Percentiles rank a stretch among this genome's conserved stretches.
phyloP scores from a whole-genome alignment of 1,140 invertebrate species.

The Rhyzopertha dominica region DNA sequence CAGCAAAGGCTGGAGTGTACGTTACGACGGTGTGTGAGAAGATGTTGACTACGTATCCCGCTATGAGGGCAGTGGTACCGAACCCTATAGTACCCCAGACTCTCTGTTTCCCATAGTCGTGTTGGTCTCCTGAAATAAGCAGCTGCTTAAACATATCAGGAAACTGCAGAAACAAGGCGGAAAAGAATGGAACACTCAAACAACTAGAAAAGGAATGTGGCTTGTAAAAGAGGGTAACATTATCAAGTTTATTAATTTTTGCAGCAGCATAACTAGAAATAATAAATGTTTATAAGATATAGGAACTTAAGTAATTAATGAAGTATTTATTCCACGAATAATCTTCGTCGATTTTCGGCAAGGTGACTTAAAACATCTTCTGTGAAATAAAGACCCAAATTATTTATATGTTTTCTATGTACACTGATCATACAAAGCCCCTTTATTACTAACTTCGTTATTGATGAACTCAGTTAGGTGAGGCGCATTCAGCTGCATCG shows the following conservation, averaged over 20 bases:
- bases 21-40: constrained; percentile 54
- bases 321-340: too few relatives aligned
- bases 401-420: too few relatives aligned
- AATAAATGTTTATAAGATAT: not conserved
- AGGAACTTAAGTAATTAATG: constrained; percentile 4
- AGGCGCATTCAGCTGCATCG: too few relatives aligned
- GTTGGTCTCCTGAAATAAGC: constrained; percentile 49
- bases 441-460: too few relatives aligned
- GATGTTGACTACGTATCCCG: constrained; percentile 59
- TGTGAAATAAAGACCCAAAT: too few relatives aligned
- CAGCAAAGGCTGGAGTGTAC: constrained; percentile 64
- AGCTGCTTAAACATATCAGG: not conserved
- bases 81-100: constrained; percentile 77
- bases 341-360: too few relatives aligned
- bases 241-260: constrained; percentile 2
- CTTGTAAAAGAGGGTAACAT: not conserved
- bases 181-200: too few relatives aligned
- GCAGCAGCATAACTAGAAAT: not conserved
- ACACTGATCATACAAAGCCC: too few relatives aligned
- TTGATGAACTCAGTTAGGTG: too few relatives aligned
- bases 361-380: too few relatives aligned
- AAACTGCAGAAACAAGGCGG: too few relatives aligned
- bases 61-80: constrained; percentile 60
- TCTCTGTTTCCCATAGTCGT: constrained; percentile 68
- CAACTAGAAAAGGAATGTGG: not conserved